Base-by-base conservation (phyloP, 2,113 vertebrate genomes). In the Trichechus manatus region DNA sequence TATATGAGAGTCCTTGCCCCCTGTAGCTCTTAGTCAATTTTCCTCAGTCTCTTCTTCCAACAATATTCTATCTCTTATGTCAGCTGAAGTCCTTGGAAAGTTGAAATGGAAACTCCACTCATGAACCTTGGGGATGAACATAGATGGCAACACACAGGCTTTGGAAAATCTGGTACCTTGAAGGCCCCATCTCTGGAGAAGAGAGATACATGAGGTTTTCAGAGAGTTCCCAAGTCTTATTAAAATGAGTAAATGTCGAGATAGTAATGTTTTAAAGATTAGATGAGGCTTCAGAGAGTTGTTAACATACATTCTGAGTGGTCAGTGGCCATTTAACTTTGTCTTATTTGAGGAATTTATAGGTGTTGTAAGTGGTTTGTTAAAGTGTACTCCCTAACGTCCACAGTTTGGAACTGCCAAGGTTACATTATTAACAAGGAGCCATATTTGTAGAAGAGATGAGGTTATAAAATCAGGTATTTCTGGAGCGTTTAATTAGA, bases 401-500 rank as follows among this genome's bases (percentile, higher is more conserved):
- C 68, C 81, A 68, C 63, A 78, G 10, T 13, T 80, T 68, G 94
- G 74, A 75, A 66, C 61, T 36, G 64, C 83, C 95, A 68, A 92
- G 31, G 44, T 96, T 97, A 95, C 95, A 78, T 95, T 66, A 72
- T 90, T 95, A 95, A 61, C 29, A 61, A 53, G 89, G 66, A 95
- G 82, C 42, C 3, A 19, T 93, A 39, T 25, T 97, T 93, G 77
- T 83, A 83, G 53, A 92, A 81, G 23, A 78, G 56, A 82, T 13
- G 79, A 93, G 74, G 42, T 81, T 88, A 23, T 66, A 85, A 72
- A 89, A 84, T 63, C 80, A 97, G 15, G 2, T 74, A 20, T 96
- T 97, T 82, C 78, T 96, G 47, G 13, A 95, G 64, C 61, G 66
- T 72, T 85, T 96, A 59, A 92, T 91, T 95, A 91, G 93, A 95